Evolutionary conservation across 2,113 vertebrate species (phyloP).

Genomic region (Elgaria multicarinata): DNA sequence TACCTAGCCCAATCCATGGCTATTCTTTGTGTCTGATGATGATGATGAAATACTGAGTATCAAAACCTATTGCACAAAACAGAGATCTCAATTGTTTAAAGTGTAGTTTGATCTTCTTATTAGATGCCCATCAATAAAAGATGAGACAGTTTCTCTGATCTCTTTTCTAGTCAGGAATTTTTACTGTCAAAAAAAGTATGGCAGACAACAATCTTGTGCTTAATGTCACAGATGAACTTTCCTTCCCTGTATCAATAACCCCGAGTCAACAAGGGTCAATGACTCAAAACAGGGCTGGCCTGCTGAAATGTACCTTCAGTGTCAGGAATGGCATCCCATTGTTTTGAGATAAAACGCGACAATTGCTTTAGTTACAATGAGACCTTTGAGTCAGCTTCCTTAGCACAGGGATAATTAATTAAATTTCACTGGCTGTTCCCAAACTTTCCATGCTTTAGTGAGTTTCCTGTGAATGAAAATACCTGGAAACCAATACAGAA

Average conservation of each 20-base stretch:
- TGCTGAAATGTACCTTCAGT: conserved; percentile 45
- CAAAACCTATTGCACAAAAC: neutral
- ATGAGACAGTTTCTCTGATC: conserved; percentile 47
- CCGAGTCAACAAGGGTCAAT: neutral
- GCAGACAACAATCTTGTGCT: conserved; percentile 60
- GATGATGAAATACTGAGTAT: neutral
- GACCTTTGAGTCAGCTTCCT: conserved; percentile 72
- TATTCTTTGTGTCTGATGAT: neutral
- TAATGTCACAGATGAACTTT: conserved; percentile 48
- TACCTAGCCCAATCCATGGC: too few species aligned
- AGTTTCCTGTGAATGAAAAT: conserved; percentile 58
- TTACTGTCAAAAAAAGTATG: conserved; percentile 52
- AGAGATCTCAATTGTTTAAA: neutral
- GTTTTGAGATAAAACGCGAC: conserved; percentile 73
- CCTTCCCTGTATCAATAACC: conserved; percentile 11
- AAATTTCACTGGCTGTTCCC: conserved; percentile 59
- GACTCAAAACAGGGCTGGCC: conserved; percentile 35
- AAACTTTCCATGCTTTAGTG: conserved; percentile 62
- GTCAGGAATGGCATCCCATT: conserved; percentile 48
- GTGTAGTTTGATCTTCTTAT: conserved; percentile 6
- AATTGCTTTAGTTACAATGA: conserved; percentile 76
- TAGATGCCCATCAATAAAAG: conserved; percentile 41
- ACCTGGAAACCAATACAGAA: conserved; percentile 51
- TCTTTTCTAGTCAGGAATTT: conserved; percentile 59
- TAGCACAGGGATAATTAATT: conserved; percentile 74